These are phyloP conservation scores for Lithobates sylvaticus DNA, from an alignment of 2,797 vertebrate genomes.

Conservation along the genomic window DNA sequence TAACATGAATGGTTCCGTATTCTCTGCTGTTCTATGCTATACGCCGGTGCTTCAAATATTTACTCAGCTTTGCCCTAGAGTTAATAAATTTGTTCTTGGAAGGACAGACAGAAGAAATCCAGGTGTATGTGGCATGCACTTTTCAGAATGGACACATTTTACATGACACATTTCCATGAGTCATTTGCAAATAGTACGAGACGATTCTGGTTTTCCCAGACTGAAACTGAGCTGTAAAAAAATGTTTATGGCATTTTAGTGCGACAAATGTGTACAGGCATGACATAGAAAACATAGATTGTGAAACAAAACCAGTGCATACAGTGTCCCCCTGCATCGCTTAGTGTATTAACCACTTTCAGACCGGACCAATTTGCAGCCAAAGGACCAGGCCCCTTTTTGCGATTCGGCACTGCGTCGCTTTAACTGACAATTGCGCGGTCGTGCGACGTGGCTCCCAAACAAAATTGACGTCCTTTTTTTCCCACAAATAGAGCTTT, in stretches of 20 bases:
- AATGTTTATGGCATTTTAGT: conserved; percentile 21
- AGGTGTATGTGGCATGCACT: neutral
- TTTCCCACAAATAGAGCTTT: too few relatives aligned
- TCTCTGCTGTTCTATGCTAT: neutral
- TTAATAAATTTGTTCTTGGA: neutral
- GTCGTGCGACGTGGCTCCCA: too few relatives aligned
- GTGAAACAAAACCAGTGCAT: neutral
- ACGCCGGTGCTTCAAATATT: neutral
- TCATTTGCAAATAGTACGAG: neutral
- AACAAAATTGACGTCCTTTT: too few relatives aligned
- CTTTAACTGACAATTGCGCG: too few relatives aligned
- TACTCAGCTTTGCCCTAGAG: neutral
- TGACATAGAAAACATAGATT: conserved; percentile 13
- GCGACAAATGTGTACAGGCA: conserved; percentile 19
- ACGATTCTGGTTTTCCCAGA: neutral
- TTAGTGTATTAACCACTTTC: too few relatives aligned
- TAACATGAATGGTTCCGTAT: neutral
- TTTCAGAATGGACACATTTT: neutral
- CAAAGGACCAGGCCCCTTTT: too few relatives aligned
- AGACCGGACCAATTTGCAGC: too few relatives aligned
- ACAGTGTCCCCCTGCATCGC: neutral
- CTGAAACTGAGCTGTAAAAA: neutral
- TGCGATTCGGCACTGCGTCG: too few relatives aligned
- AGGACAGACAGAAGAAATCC: neutral
- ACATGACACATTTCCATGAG: neutral